Conservation (phyloP, 2,113 vertebrate species). For the Scortum barcoo region DNA sequence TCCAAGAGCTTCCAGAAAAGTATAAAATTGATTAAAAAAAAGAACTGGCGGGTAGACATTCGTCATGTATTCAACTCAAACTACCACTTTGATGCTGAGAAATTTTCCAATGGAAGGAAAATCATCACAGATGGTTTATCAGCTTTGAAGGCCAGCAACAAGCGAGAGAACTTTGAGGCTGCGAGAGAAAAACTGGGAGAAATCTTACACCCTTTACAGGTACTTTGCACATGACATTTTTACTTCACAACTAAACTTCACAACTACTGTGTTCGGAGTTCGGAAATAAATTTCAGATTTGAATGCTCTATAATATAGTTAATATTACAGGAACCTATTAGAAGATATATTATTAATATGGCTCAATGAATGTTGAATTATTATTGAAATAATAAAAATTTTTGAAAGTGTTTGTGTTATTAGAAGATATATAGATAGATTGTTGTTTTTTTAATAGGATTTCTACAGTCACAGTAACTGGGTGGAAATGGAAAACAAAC, state of each 20-base stretch:
- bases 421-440: neutral
- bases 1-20: neutral
- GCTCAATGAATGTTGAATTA: neutral
- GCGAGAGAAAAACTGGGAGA: neutral
- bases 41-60: neutral
- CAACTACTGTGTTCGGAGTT: too few species aligned
- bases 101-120: neutral
- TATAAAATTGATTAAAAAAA: neutral
- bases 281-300: neutral
- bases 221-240: too few species aligned
- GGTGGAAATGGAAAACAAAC: constrained; percentile 70
- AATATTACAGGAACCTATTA: neutral
- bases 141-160: constrained; percentile 7
- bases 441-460: constrained; percentile 57
- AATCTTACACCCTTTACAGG: constrained; percentile 24
- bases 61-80: accelerated
- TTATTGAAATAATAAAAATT: too few species aligned
- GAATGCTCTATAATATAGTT: neutral
- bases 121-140: neutral
- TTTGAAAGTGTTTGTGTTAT: too few species aligned
- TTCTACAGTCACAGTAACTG: constrained; percentile 85
- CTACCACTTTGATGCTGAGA: neutral
- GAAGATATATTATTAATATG: neutral
- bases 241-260: too few species aligned
- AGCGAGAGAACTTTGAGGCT: neutral